Conservation (phyloP, 2,797 vertebrate species). For the Atherinosoma microstoma region DNA sequence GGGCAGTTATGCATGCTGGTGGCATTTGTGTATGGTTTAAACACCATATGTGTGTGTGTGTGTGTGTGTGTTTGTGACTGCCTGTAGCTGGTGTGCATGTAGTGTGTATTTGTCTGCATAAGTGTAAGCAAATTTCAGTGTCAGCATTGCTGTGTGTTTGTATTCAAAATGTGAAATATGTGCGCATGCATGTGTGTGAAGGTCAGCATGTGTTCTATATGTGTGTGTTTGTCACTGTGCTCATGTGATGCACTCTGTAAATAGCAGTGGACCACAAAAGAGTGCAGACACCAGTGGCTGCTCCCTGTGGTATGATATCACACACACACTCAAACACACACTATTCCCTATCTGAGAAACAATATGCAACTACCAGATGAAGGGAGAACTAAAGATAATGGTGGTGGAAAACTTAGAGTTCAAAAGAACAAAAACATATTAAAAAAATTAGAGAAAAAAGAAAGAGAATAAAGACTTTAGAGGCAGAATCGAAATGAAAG, state of each 20-base stretch:
- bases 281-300: conserved; percentile 54
- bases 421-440: neutral
- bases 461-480: neutral
- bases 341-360: conserved; percentile 26
- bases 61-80: neutral
- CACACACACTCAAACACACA: conserved; percentile 27
- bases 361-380: conserved; percentile 24
- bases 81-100: neutral
- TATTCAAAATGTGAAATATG: conserved; percentile 22
- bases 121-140: conserved; percentile 41
- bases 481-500: neutral
- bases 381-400: conserved; percentile 7
- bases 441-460: neutral
- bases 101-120: conserved; percentile 38
- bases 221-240: conserved; percentile 40
- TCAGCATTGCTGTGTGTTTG: conserved; percentile 10
- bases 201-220: conserved; percentile 22
- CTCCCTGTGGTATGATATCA: conserved; percentile 63
- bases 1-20: conserved; percentile 34
- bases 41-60: conserved; percentile 30
- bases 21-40: conserved; percentile 69
- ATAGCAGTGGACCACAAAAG: conserved; percentile 67
- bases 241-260: conserved; percentile 71
- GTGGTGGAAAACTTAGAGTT: neutral
- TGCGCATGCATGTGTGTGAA: conserved; percentile 29